A percentile compares a stretch with the other conserved stretches of the same genome.
phyloP scores from a whole-genome alignment of 1,140 invertebrate species.

The Hycleus phaleratus region DNA sequence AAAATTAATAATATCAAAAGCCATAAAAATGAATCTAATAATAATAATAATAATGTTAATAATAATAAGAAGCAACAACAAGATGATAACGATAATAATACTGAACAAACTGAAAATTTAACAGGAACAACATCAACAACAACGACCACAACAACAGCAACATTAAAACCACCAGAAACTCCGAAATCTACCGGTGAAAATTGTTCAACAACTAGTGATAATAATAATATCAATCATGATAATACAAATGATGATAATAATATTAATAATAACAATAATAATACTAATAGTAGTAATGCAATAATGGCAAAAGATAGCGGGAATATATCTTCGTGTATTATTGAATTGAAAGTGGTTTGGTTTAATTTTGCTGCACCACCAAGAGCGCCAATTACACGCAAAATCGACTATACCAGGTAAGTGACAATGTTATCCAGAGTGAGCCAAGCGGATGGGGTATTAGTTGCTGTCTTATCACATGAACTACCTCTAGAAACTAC shows the following conservation, averaged over 20 bases:
- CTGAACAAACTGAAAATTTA: neutral
- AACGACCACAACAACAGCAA: conserved; percentile 6
- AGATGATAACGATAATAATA: neutral
- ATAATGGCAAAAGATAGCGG: conserved; percentile 48
- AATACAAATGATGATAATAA: neutral
- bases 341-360: conserved; percentile 88
- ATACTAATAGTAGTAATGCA: conserved; percentile 13
- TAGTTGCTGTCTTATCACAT: no score
- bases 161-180: conserved; percentile 4
- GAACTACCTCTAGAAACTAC: no score
- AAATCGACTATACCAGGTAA: conserved; percentile 87
- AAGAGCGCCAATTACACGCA: conserved; percentile 84
- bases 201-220: conserved; percentile 7
- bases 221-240: conserved; percentile 7
- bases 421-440: conserved; percentile 10
- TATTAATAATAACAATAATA: neutral
- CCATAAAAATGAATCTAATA: conserved; percentile 10
- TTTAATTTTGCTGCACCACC: conserved; percentile 97
- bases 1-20: conserved; percentile 11
- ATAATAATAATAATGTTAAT: conserved; percentile 29
- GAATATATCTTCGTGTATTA: conserved; percentile 70
- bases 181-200: conserved; percentile 16
- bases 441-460: no score
- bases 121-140: conserved; percentile 2
- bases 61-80: conserved; percentile 3